phyloP scores from a whole-genome alignment of 2,888 invertebrate genomes.

The Taenaris catops region DNA sequence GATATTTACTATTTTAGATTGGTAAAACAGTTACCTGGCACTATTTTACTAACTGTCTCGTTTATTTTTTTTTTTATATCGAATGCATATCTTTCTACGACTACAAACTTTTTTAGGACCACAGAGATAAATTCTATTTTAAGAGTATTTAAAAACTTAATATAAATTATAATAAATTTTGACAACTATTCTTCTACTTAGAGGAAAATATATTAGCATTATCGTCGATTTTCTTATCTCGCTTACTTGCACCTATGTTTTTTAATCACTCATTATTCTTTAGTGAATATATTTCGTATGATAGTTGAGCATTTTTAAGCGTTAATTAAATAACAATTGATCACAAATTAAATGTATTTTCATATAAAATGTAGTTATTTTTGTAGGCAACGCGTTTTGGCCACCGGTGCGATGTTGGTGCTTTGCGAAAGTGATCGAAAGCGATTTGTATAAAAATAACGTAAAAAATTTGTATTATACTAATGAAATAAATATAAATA shows the following conservation, averaged over 20 bases:
- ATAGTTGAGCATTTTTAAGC: background rate
- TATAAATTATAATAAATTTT: slow-evolving; percentile 16
- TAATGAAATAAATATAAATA: no score
- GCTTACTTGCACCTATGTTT: no score
- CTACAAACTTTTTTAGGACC: slow-evolving; percentile 25
- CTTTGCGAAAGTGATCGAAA: slow-evolving; percentile 49
- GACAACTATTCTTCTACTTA: slow-evolving; percentile 20
- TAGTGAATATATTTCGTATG: background rate
- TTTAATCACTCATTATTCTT: no score
- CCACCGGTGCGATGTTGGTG: slow-evolving; percentile 71
- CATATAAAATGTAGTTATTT: slow-evolving; percentile 33
- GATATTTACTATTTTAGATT: slow-evolving; percentile 8
- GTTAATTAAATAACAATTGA: slow-evolving; percentile 11
- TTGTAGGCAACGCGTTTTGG: slow-evolving; percentile 51
- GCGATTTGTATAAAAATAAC: slow-evolving; percentile 30
- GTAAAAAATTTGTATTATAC: no score
- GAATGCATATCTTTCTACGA: slow-evolving; percentile 24
- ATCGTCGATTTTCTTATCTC: slow-evolving; percentile 3
- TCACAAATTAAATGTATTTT: slow-evolving; percentile 20
- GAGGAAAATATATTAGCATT: slow-evolving; percentile 15
- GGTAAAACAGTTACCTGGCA: slow-evolving; percentile 11
- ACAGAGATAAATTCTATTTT: slow-evolving; percentile 23
- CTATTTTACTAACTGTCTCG: slow-evolving; percentile 13
- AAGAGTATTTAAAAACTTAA: slow-evolving; percentile 18
- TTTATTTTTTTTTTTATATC: slow-evolving; percentile 27